Percentiles rank a stretch among this genome's conserved stretches.
Conservation (phyloP, 2,888 invertebrate genomes). For the Biston stratarius region DNA sequence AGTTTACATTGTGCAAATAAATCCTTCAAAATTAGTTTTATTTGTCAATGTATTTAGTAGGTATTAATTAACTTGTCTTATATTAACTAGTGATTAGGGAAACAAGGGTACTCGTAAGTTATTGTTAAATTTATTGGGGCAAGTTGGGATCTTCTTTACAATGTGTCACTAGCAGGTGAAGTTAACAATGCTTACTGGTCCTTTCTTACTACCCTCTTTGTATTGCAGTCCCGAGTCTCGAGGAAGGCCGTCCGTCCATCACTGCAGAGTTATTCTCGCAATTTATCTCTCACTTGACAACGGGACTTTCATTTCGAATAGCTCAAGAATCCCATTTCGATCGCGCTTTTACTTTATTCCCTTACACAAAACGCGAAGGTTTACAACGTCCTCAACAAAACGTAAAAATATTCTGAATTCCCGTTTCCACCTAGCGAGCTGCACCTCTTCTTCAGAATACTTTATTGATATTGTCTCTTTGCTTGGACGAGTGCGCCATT, state of each 20-base stretch:
- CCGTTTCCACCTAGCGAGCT: slow-evolving; percentile 38
- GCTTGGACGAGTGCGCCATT: slow-evolving; percentile 30
- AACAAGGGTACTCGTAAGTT: slow-evolving; percentile 5
- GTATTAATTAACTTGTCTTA: background rate
- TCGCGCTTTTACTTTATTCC: slow-evolving; percentile 49
- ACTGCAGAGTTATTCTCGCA: slow-evolving; percentile 56
- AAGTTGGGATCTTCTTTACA: slow-evolving; percentile 13
- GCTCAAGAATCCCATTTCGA: slow-evolving; percentile 52
- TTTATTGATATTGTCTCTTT: slow-evolving; percentile 48
- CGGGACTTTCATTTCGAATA: slow-evolving; percentile 58
- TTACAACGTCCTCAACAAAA: slow-evolving; percentile 46
- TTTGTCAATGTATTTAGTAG: too few species aligned
- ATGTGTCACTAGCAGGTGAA: slow-evolving; percentile 24
- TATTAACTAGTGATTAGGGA: background rate
- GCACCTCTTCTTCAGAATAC: slow-evolving; percentile 38
- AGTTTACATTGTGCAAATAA: too few species aligned
- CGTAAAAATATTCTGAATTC: slow-evolving; percentile 50
- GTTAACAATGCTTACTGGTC: slow-evolving; percentile 28
- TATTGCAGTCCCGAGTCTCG: slow-evolving; percentile 32
- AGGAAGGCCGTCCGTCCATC: slow-evolving; percentile 40
- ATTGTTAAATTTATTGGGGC: slow-evolving; percentile 23
- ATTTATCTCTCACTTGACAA: slow-evolving; percentile 59
- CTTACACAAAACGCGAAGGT: slow-evolving; percentile 45
- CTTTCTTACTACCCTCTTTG: slow-evolving; percentile 23
- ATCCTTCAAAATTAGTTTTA: too few species aligned